Percentiles rank a stretch among this genome's conserved stretches.
Conservation (phyloP, 2,113 vertebrate genomes). For the Agapornis roseicollis region DNA sequence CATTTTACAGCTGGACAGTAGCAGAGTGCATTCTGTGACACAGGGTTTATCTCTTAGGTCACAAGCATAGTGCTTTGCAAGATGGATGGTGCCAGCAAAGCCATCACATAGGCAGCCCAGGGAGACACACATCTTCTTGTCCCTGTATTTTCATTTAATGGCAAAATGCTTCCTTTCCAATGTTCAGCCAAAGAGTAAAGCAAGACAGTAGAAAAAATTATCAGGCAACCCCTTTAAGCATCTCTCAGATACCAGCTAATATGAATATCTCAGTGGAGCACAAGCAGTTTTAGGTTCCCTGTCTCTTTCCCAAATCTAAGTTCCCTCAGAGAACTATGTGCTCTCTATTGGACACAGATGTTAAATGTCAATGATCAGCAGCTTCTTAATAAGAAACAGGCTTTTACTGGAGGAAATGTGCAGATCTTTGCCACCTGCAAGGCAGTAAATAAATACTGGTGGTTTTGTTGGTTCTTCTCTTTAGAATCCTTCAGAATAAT, state of each 20-base stretch:
- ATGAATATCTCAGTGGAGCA: neutral
- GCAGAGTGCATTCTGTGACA: neutral
- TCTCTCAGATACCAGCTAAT: conserved; percentile 1
- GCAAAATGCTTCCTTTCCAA: neutral
- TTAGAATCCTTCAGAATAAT: neutral
- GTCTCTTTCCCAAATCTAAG: neutral
- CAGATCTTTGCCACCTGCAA: conserved; percentile 14
- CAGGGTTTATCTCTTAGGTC: conserved; percentile 11
- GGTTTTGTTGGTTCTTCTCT: neutral
- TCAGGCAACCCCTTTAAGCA: neutral
- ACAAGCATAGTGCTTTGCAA: neutral
- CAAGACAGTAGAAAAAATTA: conserved; percentile 11
- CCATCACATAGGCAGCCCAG: neutral
- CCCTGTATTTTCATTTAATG: neutral
- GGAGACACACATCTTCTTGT: neutral
- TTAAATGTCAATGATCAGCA: conserved; percentile 28
- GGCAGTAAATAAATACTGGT: neutral
- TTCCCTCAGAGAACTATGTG: neutral
- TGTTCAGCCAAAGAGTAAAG: neutral
- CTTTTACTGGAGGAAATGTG: neutral
- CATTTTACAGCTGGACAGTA: neutral
- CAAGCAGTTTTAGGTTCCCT: neutral
- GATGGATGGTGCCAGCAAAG: conserved; percentile 8
- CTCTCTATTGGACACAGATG: conserved; percentile 5
- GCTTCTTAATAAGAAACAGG: neutral